These are phyloP conservation scores for Choloepus didactylus DNA, from an alignment of 2,797 vertebrate species.

Conservation along the genomic window DNA sequence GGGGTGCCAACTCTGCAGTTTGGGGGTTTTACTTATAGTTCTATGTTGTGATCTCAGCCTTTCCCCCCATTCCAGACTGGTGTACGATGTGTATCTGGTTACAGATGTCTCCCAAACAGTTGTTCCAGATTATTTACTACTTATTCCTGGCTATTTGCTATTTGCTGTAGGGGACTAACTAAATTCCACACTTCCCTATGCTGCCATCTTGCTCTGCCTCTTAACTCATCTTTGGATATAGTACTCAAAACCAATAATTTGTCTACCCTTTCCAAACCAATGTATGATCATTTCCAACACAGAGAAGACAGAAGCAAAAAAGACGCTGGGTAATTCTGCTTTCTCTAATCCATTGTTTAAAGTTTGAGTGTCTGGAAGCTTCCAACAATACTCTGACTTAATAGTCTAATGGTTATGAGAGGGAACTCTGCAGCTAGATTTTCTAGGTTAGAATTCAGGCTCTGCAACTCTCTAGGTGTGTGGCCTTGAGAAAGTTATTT, in stretches of 20 bases:
- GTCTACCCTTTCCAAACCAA: neutral
- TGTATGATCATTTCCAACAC: neutral
- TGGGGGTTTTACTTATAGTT: no score
- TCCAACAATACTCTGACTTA: neutral
- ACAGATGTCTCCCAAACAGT: no score
- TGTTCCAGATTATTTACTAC: no score
- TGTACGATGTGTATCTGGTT: no score
- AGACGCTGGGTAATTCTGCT: neutral
- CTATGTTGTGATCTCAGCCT: no score
- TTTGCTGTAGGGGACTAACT: no score
- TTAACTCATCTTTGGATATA: conserved; percentile 21
- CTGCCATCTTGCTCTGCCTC: no score
- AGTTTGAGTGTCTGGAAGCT: neutral
- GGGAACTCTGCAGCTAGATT: neutral
- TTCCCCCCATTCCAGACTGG: no score
- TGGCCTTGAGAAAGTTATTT: neutral
- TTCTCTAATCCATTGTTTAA: conserved; percentile 28
- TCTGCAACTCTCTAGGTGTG: neutral
- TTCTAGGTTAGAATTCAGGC: neutral
- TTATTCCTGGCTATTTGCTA: no score
- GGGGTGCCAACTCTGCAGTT: no score
- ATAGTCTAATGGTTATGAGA: neutral
- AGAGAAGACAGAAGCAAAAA: conserved; percentile 16
- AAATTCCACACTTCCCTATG: no score
- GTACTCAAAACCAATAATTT: neutral